A percentile compares a stretch with the other conserved stretches of the same genome.
Evolutionary conservation across 2,797 vertebrate genomes (phyloP).

Genomic region (Urosaurus nigricauda): DNA sequence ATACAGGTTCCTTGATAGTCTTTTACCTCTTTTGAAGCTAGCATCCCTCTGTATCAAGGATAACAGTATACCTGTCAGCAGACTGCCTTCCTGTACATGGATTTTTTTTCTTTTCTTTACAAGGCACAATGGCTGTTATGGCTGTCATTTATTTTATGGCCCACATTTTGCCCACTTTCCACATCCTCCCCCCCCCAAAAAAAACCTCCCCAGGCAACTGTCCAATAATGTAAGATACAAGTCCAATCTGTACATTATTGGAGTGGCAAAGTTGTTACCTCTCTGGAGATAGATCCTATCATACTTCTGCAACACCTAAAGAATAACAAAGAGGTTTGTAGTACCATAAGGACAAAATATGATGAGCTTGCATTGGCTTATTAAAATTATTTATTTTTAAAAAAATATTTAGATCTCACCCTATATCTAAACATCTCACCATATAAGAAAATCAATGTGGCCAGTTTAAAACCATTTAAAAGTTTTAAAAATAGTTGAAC

Average conservation of each 20-base stretch:
- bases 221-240: background rate
- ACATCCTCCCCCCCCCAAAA: background rate
- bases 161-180: background rate
- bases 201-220: background rate
- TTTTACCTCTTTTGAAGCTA: background rate
- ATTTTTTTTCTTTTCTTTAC: background rate
- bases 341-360: background rate
- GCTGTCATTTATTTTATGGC: background rate
- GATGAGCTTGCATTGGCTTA: background rate
- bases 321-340: background rate
- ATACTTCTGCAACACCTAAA: background rate
- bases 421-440: too few relatives aligned
- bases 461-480: too few relatives aligned
- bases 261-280: background rate
- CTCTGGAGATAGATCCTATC: background rate
- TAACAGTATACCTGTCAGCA: background rate
- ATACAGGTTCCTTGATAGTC: background rate
- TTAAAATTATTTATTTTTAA: too few relatives aligned
- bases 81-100: background rate
- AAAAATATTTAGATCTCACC: too few relatives aligned
- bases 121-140: background rate
- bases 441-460: too few relatives aligned
- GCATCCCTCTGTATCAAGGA: background rate
- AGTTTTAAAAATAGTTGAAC: too few relatives aligned
- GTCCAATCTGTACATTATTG: background rate